Evolutionary conservation across 1,140 invertebrate species (phyloP).

Genomic region (Gerris buenoi): DNA sequence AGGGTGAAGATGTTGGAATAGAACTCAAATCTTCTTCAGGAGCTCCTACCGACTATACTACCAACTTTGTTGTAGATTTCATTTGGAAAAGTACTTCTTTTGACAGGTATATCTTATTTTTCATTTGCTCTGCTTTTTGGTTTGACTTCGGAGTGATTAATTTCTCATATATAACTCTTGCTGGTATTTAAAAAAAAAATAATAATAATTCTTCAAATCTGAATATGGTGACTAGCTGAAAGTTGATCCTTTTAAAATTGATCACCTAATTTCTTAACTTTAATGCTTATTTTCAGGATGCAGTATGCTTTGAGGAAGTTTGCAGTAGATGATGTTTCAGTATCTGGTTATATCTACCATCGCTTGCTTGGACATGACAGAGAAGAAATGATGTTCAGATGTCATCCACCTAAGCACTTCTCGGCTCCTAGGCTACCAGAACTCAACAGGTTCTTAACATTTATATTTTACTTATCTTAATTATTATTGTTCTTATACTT

Average conservation of each 20-base stretch:
- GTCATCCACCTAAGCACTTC: conserved; percentile 86
- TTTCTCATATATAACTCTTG: too few relatives aligned
- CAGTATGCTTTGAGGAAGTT: conserved; percentile 86
- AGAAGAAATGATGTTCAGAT: conserved; percentile 83
- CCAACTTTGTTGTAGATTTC: conserved; percentile 96
- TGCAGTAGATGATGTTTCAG: conserved; percentile 88
- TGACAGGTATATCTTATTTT: too few relatives aligned
- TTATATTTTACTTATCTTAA: too few relatives aligned
- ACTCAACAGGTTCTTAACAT: conserved; percentile 88
- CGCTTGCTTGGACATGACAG: conserved; percentile 90
- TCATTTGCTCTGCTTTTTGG: too few relatives aligned
- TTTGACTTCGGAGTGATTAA: too few relatives aligned
- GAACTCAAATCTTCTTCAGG: conserved; percentile 83
- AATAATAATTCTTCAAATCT: too few relatives aligned
- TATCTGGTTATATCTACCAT: conserved; percentile 96
- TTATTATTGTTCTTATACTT: too few relatives aligned
- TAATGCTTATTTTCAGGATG: conserved; percentile 86
- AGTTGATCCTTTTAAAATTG: too few relatives aligned
- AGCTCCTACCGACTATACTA: conserved; percentile 79
- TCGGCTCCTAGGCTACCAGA: conserved; percentile 94
- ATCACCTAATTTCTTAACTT: too few relatives aligned
- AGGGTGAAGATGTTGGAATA: conserved; percentile 93
- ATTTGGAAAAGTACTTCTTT: conserved; percentile 99
- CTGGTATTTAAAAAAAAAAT: too few relatives aligned
- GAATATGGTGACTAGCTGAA: too few relatives aligned